Evolutionary conservation across 2,888 invertebrate species (phyloP), one percentile per base, ranked within the genome.

Genomic region (Nomada goodeniana): DNA sequence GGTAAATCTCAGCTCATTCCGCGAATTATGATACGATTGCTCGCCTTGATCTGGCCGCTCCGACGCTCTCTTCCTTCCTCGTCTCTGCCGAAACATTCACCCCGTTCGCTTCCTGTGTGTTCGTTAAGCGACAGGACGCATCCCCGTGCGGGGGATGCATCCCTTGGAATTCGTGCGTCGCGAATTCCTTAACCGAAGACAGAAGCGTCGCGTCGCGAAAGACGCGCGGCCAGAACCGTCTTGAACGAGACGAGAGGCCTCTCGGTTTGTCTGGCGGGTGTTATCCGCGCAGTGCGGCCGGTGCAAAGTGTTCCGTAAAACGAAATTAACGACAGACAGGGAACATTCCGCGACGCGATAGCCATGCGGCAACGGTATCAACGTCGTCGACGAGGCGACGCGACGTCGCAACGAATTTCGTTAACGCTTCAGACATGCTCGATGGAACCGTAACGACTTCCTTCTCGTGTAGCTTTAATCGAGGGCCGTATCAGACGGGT

Each of bases 381-480:
- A 23, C 42, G 29, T 23, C 53, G 74, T 55, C 70, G 74, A 80
- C 36, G 29, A 29, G 0, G 29, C 29, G 36, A 36, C 36, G 36
- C 36, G 5, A 36, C 36, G 47, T 47, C 11, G 47, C 47, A 82
- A 80, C 78, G 76, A 86, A 87, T 87, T 85, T 85, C 75, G 82
- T 78, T 76, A 80, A 23, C 63, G 60, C 26, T 36, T 74, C 65
- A 67, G 61, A 55, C 75, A 65, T 72, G 74, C 63, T 60, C 71
- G 76, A 72, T 78, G 76, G 68, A 72, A 59, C 53, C 70, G 75
- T 81, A 87, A 87, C 83, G 86, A 87, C 86, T 86, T 85, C 85
- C 84, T 85, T 78, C 77, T 83, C 70, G 76, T 78, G 82, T 82
- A 84, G 76, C 78, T 82, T 82, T 87, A 87, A 87, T 87, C 88